These are phyloP conservation scores for Omphaloscelis lunosa DNA, from an alignment of 2,888 invertebrate genomes.

Conservation along the genomic window DNA sequence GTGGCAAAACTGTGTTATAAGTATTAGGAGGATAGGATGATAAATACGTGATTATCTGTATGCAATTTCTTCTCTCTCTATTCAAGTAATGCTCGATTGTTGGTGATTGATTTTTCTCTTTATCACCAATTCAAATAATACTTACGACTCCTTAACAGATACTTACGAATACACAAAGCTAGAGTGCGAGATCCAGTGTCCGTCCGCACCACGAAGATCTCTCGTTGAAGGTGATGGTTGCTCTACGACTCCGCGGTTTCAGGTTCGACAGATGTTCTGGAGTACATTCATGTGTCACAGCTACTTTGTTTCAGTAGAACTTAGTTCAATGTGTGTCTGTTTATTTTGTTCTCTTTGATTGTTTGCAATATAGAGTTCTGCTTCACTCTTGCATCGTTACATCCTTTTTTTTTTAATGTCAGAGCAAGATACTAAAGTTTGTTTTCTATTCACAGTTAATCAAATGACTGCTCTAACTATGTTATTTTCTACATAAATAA, in stretches of 20 bases:
- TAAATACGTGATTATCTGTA: background rate
- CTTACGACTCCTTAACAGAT: conserved; percentile 28
- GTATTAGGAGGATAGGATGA: background rate
- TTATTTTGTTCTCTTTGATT: background rate
- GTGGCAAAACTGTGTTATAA: too few relatives aligned
- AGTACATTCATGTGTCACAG: background rate
- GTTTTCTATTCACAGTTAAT: background rate
- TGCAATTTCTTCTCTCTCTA: too few relatives aligned
- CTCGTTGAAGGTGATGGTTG: background rate
- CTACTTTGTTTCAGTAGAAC: background rate
- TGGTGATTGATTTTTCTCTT: background rate
- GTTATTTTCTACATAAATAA: background rate
- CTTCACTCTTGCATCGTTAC: background rate
- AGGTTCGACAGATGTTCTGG: background rate
- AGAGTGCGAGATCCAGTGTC: background rate
- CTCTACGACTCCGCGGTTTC: background rate
- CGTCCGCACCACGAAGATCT: too few relatives aligned
- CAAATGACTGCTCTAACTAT: background rate
- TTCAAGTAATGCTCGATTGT: background rate
- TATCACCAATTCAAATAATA: background rate
- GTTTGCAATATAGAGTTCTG: background rate
- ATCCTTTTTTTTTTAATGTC: background rate
- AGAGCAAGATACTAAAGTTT: too few relatives aligned
- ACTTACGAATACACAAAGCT: conserved; percentile 12
- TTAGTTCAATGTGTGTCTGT: background rate